These are phyloP conservation scores for Tetranychus truncatus DNA, from an alignment of 2,888 invertebrate species.

Conservation along the genomic window DNA sequence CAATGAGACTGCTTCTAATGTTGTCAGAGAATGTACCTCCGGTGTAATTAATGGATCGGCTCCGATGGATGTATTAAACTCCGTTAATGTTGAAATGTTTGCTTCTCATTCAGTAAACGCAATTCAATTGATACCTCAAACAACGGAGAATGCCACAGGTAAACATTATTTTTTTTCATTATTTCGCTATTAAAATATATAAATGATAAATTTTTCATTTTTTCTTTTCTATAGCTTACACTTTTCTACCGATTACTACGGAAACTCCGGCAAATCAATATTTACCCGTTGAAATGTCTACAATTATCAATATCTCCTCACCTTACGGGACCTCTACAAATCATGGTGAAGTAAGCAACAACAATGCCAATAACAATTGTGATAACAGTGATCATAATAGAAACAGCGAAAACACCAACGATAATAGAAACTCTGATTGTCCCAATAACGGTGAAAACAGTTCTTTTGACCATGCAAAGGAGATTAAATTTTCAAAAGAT, in stretches of 20 bases:
- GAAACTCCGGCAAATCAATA: neutral
- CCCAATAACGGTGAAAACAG: neutral
- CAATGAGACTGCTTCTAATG: neutral
- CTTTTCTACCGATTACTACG: neutral
- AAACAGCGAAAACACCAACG: neutral
- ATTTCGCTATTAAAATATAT: no score
- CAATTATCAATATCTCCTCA: neutral
- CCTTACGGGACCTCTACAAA: neutral
- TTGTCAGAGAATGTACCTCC: neutral
- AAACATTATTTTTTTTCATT: neutral
- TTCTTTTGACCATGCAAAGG: neutral
- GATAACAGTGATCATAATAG: neutral
- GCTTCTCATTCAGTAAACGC: neutral
- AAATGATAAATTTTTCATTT: neutral
- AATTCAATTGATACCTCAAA: neutral
- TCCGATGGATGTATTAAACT: neutral
- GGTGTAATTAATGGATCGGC: neutral
- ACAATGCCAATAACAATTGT: neutral
- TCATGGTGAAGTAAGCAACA: neutral
- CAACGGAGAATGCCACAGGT: neutral
- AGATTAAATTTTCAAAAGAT: neutral
- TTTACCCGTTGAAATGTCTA: neutral
- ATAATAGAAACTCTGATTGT: no score
- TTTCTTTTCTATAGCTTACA: neutral
- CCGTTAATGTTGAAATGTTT: neutral